Evolutionary conservation across 2,113 vertebrate genomes (phyloP).

Genomic region (Solenodon paradoxus): DNA sequence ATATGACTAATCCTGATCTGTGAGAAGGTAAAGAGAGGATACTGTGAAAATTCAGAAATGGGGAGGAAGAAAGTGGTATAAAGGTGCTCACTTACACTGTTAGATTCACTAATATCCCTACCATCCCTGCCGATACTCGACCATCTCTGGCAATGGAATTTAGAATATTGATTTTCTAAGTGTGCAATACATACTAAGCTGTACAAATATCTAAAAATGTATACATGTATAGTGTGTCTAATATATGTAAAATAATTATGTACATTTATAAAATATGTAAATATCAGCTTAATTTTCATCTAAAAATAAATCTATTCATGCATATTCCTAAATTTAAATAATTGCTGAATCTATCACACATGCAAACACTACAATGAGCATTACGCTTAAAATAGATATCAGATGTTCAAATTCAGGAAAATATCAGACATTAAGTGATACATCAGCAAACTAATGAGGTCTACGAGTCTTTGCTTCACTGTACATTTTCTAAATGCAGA

Average conservation of each 20-base stretch:
- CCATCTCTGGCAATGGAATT: neutral
- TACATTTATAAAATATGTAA: neutral
- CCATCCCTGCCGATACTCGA: neutral
- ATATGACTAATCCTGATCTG: neutral
- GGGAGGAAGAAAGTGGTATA: accelerated
- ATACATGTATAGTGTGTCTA: neutral
- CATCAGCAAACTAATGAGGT: neutral
- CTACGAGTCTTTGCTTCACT: neutral
- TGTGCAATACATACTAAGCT: neutral
- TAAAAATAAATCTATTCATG: neutral
- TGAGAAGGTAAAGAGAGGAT: neutral
- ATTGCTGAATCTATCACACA: neutral
- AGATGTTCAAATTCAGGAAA: neutral
- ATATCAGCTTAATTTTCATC: neutral
- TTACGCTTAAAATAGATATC: neutral
- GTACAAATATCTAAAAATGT: neutral
- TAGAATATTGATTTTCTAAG: neutral
- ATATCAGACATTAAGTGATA: neutral
- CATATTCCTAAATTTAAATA: too few relatives aligned
- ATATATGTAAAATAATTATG: neutral
- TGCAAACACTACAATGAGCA: neutral
- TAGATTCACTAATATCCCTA: neutral
- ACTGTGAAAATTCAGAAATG: neutral
- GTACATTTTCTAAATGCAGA: neutral
- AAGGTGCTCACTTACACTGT: neutral